Evolutionary conservation across 2,113 vertebrate genomes (phyloP), one percentile per base, ranked within the genome.

Genomic region (Muntiacus reevesi): DNA sequence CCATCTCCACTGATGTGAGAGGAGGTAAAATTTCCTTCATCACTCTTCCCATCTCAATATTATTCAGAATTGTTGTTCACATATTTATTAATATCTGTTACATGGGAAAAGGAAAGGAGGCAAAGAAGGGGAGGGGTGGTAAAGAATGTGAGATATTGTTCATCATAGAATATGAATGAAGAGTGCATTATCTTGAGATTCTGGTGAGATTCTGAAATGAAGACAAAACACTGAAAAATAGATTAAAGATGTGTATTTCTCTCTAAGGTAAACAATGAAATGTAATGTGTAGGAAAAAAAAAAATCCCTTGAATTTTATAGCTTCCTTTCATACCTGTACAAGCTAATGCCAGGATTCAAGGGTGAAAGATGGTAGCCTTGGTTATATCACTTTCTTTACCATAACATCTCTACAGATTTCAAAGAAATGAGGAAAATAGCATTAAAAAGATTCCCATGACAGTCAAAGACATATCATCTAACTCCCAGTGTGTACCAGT

Each of bases 11-110:
- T 96, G 55, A 90, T 95, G 94, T 94, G 82, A 87, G 92, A 97
- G 33, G 15, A 40, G 88, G 95, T 79, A 85, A 82, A 96, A 94
- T 93, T 96, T 98, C 85, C 96, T 97, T 98, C 98, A 98, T 98
- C 98, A 97, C 36, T 98, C 47, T 50, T 59, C 17, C 96, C 97
- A 97, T 98, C 82, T 97, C 95, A 91, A 62, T 95, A 76, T 57
- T 91, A 81, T 83, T 96, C 25, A 97, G 8, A 95, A 91, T 92
- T 96, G 36, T 91, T 93, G 36, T 95, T 78, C 12, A 40, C 84
- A 52, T 94, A 98, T 98, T 97, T 97, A 86, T 60, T 97, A 64
- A 71, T 15, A 97, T 89, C 76, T 87, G 25, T 71, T 89, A 83
- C 64, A 81, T 59, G 27, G 11, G 55, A 76, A 9, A 78, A 13